These are phyloP conservation scores for Bubo bubo DNA, from an alignment of 2,113 vertebrate genomes.

Conservation along the genomic window DNA sequence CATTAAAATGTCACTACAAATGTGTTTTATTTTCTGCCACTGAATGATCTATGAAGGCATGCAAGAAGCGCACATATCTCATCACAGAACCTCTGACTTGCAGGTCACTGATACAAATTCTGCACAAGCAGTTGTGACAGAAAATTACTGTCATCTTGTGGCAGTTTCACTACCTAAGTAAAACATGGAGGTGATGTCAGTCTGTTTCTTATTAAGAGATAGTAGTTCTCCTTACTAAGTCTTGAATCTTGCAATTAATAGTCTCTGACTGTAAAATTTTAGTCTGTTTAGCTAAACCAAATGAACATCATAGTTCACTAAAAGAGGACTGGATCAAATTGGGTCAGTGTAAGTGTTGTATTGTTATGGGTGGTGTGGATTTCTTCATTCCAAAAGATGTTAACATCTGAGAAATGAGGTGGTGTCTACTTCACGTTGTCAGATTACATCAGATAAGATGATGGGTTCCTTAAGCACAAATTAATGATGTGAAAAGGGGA, in stretches of 20 bases:
- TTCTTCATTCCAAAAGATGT: neutral
- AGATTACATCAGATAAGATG: neutral
- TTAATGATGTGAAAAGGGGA: neutral
- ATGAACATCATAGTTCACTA: neutral
- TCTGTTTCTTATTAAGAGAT: neutral
- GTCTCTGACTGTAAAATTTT: neutral
- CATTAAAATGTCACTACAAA: neutral
- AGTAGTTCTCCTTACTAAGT: neutral
- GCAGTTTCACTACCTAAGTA: constrained; percentile 33
- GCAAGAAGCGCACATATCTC: neutral
- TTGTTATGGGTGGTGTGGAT: neutral
- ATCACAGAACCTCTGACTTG: constrained; percentile 1
- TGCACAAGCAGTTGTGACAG: constrained; percentile 1
- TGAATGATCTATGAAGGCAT: neutral
- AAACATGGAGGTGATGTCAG: constrained; percentile 7
- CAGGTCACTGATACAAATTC: constrained; percentile 16
- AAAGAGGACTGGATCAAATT: neutral
- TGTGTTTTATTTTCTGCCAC: neutral
- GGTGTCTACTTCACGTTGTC: neutral
- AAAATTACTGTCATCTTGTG: constrained; percentile 48
- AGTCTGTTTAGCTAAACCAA: neutral
- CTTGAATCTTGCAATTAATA: neutral
- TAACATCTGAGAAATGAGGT: neutral
- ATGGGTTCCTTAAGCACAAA: neutral
- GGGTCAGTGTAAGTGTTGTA: neutral